Percentiles rank a stretch among this genome's conserved stretches.
Evolutionary conservation across 2,888 invertebrate genomes (phyloP).

Genomic region (Papilio demoleus): DNA sequence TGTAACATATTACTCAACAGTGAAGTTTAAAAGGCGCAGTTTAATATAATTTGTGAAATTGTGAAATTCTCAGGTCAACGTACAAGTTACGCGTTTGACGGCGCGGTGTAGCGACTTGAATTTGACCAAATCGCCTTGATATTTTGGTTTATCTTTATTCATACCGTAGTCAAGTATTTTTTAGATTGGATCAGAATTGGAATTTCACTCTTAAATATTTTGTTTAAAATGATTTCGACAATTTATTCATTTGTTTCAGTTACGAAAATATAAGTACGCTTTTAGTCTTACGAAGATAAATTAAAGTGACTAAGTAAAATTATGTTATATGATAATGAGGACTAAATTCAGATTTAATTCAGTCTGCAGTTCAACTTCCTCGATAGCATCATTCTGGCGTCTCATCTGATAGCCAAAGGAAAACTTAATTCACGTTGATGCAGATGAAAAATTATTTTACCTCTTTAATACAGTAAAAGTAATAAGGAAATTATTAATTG

Average conservation of each 20-base stretch:
- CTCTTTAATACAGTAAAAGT: background rate
- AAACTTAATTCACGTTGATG: background rate
- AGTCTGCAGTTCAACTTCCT: background rate
- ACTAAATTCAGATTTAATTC: background rate
- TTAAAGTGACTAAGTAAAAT: background rate
- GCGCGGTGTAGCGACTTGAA: conserved; percentile 31
- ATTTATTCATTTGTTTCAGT: background rate
- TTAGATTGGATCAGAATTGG: conserved; percentile 2
- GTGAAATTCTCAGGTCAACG: conserved; percentile 48
- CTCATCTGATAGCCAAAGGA: conserved; percentile 13
- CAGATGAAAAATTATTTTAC: background rate
- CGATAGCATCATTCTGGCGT: conserved; percentile 8
- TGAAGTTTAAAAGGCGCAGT: conserved; percentile 44
- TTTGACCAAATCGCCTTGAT: conserved; percentile 29
- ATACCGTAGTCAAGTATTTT: conserved; percentile 7
- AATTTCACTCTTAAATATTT: background rate
- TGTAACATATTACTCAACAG: conserved; percentile 41
- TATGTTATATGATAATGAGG: background rate
- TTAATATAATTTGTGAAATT: conserved; percentile 50
- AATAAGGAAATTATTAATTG: background rate
- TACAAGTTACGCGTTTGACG: conserved; percentile 37
- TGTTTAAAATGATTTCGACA: background rate
- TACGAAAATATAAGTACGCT: background rate
- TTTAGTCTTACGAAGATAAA: background rate
- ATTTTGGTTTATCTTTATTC: conserved; percentile 29